These are phyloP conservation scores for Pseudococcus jackbeardsleyi DNA, from an alignment of 2,888 invertebrate species.

Conservation along the genomic window DNA sequence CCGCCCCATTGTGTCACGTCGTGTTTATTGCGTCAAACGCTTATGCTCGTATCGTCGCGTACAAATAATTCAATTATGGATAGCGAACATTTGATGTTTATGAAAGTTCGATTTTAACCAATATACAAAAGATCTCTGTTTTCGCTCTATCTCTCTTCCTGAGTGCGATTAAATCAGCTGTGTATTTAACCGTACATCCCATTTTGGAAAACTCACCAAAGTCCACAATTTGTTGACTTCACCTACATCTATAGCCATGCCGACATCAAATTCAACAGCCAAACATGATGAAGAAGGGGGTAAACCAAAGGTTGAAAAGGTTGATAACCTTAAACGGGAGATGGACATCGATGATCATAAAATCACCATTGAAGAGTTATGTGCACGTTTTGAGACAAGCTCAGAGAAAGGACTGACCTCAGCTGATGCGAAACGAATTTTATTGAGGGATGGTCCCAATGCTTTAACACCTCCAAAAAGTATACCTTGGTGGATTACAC, in stretches of 20 bases:
- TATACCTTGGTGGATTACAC: slow-evolving; percentile 80
- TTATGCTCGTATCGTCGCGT: slow-evolving; percentile 44
- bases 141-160: background rate
- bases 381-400: slow-evolving; percentile 70
- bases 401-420: slow-evolving; percentile 75
- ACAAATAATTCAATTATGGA: slow-evolving; percentile 54
- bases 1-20: slow-evolving; percentile 43
- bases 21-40: slow-evolving; percentile 61
- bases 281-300: background rate
- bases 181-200: slow-evolving; percentile 15
- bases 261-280: slow-evolving; percentile 11
- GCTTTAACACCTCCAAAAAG: slow-evolving; percentile 81
- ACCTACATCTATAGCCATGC: background rate
- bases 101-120: slow-evolving; percentile 56
- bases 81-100: slow-evolving; percentile 58
- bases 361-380: slow-evolving; percentile 71
- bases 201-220: background rate
- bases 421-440: slow-evolving; percentile 74
- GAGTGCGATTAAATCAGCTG: background rate
- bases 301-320: slow-evolving; percentile 65
- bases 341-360: slow-evolving; percentile 74
- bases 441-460: slow-evolving; percentile 79
- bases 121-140: slow-evolving; percentile 17
- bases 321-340: slow-evolving; percentile 74
- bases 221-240: background rate